Base-by-base conservation (phyloP, 1,140 invertebrate genomes). In the Megathymus violae region DNA sequence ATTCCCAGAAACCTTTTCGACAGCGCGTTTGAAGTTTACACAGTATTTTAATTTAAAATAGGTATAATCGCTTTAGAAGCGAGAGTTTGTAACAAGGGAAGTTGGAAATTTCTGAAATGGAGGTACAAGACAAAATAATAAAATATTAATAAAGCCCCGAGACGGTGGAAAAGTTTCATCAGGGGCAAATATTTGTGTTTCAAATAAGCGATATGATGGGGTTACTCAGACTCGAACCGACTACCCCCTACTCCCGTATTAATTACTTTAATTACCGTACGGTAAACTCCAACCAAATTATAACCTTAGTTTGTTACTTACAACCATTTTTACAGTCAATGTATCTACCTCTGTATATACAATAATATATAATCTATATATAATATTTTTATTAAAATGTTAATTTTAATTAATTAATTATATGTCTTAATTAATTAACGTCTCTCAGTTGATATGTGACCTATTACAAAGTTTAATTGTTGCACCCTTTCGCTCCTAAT, bases 61-160 rank as follows among this genome's bases (percentile, higher is more conserved):
- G 44, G 31, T 47, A 90, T 90, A 90, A 90, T 90, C 88, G 88
- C 86, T 89, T 88, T 88, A 89, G 76, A 85, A 74, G 74, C 56
- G 69, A 68, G 79, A 82, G 76, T 85, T 78, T 64, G 74, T 85
- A 89, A 85, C 82, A 83, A 86, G 88, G 83, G 84, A 88, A 89
- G 88, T 90, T 90, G 76, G 60, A 74, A 88, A 72, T 81, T 85
- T 85, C 69, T 78, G 84, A 78, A 86, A 87, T 73, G 76, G 76
- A 79, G 81, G 75, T 81, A 85, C 82, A 87, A 90, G 85, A 90
- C 88, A 90, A 88, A 90, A 90, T 90, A 90, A 90, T 90, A 90
- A 90, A 90, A 90, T 90, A 90, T 90, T 89, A 90, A 90, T 90
- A 90, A 89, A 81, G 83, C 80, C 74, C 71, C 85, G 80, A 88